A percentile compares a stretch with the other conserved stretches of the same genome.
Evolutionary conservation across 1,140 invertebrate genomes (phyloP).

Genomic region (Vanessa atalanta): DNA sequence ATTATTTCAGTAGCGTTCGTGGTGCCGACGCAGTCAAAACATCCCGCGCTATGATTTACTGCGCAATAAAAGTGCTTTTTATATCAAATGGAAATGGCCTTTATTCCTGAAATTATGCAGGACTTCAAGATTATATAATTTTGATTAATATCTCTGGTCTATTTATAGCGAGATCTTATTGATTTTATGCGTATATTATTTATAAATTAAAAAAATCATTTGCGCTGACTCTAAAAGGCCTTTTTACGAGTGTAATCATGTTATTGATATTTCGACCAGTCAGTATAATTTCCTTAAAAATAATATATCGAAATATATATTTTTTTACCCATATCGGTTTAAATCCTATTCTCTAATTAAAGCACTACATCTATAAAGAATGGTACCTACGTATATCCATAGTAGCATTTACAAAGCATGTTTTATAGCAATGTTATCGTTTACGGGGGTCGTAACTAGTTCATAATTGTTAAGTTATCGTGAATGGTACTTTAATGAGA

Average conservation of each 20-base stretch:
- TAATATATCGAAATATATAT: no score
- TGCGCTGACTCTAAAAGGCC: no score
- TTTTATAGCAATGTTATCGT: slow-evolving; percentile 42
- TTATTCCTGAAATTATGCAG: slow-evolving; percentile 70
- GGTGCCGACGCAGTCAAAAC: slow-evolving; percentile 67
- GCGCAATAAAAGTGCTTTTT: slow-evolving; percentile 73
- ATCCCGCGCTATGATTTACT: slow-evolving; percentile 76
- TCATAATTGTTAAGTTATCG: slow-evolving; percentile 66
- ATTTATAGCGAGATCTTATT: not conserved
- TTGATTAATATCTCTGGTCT: not conserved
- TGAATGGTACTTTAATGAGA: slow-evolving; percentile 62
- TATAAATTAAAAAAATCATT: no score
- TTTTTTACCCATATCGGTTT: no score
- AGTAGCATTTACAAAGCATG: slow-evolving; percentile 25
- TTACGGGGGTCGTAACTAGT: slow-evolving; percentile 46
- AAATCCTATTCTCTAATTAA: not conserved
- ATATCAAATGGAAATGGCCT: slow-evolving; percentile 76
- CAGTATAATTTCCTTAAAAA: no score
- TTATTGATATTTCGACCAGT: no score
- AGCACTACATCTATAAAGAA: slow-evolving; percentile 10
- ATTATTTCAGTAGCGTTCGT: slow-evolving; percentile 75
- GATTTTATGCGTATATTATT: slow-evolving; percentile 36
- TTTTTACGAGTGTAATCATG: no score
- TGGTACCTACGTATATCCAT: slow-evolving; percentile 7
- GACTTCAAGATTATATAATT: slow-evolving; percentile 56